Percentiles rank a stretch among this genome's conserved stretches.
Conservation (phyloP, 92 coral and sea anemone genomes). For the Scolanthus callimorphus region DNA sequence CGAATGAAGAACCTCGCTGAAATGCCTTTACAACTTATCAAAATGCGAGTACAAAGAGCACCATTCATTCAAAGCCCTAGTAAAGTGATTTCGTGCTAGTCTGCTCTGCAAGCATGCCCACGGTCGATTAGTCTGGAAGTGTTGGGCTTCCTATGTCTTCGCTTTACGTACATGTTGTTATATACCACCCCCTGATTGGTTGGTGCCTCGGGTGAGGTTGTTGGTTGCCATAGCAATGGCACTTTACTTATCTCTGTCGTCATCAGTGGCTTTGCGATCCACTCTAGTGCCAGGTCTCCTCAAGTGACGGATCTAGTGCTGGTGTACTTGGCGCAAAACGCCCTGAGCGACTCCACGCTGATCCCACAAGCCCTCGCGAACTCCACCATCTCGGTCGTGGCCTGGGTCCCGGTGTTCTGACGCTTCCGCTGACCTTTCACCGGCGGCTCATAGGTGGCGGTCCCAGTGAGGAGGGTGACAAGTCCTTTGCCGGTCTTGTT, state of each 20-base stretch:
- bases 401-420: conserved; percentile 78
- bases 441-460: conserved; percentile 46
- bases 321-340: conserved; percentile 79
- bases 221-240: conserved; percentile 5
- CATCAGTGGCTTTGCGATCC: conserved; percentile 20
- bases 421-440: conserved; percentile 78
- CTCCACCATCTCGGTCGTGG: conserved; percentile 91
- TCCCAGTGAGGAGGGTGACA: conserved; percentile 89
- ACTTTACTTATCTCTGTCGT: conserved; percentile 1
- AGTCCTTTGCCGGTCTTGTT: conserved; percentile 84
- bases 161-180: not conserved
- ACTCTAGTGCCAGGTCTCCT: conserved; percentile 17
- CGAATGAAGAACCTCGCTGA: too few species aligned
- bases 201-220: conserved; percentile 10
- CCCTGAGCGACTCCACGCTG: conserved; percentile 85
- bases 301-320: conserved; percentile 65
- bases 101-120: too few species aligned
- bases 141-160: too few species aligned
- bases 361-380: conserved; percentile 86
- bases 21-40: too few species aligned
- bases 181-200: not conserved
- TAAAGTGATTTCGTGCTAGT: too few species aligned
- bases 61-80: too few species aligned
- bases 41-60: too few species aligned
- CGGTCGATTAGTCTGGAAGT: too few species aligned